Evolutionary conservation across 2,888 invertebrate species (phyloP), one percentile per base, ranked within the genome.

Genomic region (Apotomis betuletana): DNA sequence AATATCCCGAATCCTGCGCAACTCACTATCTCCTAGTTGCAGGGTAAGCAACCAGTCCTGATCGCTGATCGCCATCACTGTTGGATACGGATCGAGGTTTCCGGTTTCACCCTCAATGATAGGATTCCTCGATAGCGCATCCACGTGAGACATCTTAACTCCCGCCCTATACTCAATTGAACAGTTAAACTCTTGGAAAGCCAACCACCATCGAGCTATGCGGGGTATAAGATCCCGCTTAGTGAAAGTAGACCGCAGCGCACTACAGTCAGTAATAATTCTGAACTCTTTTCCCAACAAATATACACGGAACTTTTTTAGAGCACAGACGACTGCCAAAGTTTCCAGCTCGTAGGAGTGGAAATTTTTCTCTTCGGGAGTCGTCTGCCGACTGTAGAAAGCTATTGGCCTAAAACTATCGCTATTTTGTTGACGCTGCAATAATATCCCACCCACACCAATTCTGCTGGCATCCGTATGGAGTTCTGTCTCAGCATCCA

Each of bases 151-250:
- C 76, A 76, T 75, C 15, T 60, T 69, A 0, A 41, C 10, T 3
- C 76, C 75, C 0, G 75, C 54, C 9, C 76, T 54, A 41, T 76
- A 74, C 6, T 41, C 41, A 41, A 41, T 41, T 6, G 41, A 41
- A 41, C 41, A 41, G 6, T 41, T 6, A 6, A 74, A 76, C 27
- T 74, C 76, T 49, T 76, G 76, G 58, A 76, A n/a, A 0, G 58
- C 52, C 0, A 76, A 67, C 74, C 74, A 76, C 74, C 72, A 76
- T 6, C 74, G 44, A 0, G 75, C 76, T 0, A 73, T 57, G 0
- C 73, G 4, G 8, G 73, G 69, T 4, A 69, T 61, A 3, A 68
- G 59, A 44, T 73, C 74, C 0, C 71, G 55, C 46, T 76, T 75
- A 4, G 41, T 5, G 41, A 41, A 41, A 5, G 41, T 41, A 41